A percentile compares a stretch with the other conserved stretches of the same genome.
Evolutionary conservation across 2,113 vertebrate species (phyloP).

Genomic region (Nibea coibor): DNA sequence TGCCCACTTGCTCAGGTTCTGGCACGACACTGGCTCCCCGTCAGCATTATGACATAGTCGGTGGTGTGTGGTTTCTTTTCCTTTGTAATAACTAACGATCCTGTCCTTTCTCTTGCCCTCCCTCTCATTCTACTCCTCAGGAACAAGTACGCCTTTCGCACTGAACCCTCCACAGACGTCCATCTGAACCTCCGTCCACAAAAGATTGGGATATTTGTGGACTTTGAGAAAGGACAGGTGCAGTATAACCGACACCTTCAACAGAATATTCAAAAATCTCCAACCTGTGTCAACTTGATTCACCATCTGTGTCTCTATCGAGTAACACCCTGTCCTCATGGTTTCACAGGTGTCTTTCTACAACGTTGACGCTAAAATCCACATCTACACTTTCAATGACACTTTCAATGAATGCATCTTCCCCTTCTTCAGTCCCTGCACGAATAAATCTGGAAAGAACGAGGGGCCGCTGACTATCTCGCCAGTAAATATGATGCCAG

Average conservation of each 20-base stretch:
- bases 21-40: no score
- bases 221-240: slow-evolving; percentile 77
- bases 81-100: background rate
- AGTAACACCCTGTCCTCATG: background rate
- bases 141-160: slow-evolving; percentile 71
- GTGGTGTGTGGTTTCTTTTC: background rate
- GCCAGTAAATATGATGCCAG: background rate
- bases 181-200: slow-evolving; percentile 48
- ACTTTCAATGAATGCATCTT: slow-evolving; percentile 80
- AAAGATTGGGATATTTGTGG: slow-evolving; percentile 76
- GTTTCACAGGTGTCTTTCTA: slow-evolving; percentile 80
- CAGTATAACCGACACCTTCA: background rate
- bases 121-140: slow-evolving; percentile 37
- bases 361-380: slow-evolving; percentile 70
- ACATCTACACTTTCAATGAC: slow-evolving; percentile 80
- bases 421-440: slow-evolving; percentile 87
- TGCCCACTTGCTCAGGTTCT: no score
- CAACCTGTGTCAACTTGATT: background rate
- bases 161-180: slow-evolving; percentile 63
- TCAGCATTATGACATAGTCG: no score
- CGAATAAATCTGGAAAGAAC: slow-evolving; percentile 74
- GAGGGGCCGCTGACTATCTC: slow-evolving; percentile 77
- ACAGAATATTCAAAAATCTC: background rate
- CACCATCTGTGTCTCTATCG: background rate
- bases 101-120: background rate